Evolutionary conservation across 2,888 invertebrate genomes (phyloP), one percentile per base, ranked within the genome.

Genomic region (Cerceris ruficornis): DNA sequence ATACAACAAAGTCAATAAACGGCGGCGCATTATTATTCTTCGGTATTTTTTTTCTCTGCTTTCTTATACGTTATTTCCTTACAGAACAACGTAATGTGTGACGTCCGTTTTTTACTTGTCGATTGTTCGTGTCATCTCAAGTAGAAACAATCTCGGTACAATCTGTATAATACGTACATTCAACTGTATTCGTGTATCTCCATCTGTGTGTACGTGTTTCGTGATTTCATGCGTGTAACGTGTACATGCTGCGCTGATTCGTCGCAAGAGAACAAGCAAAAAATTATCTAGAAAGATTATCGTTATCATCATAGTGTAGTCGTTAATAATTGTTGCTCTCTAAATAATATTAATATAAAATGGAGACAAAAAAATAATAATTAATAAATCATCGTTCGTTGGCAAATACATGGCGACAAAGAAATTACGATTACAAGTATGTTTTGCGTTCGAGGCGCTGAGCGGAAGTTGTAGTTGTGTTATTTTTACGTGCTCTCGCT

Each of bases 321-420:
- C 83, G 84, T 91, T 90, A 90, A 88, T 90, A 89, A 88, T 90
- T 87, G 85, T 88, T 88, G 87, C 82, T 88, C 82, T 89, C 88
- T 91, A 90, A 90, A 90, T 89, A 90, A 89, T 89, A 89, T 87
- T 89, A 88, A 88, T 88, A 89, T 88, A 89, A 88, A 90, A 88
- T 87, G 84, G 82, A 86, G 86, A 88, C 78, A 86, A 86, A 86
- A 87, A 82, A 77, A 86, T 84, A 85, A 81, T 84, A 88, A 83
- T 85, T 81, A 85, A 86, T 82, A 85, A 87, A 87, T 88, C 88
- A 91, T 91, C 89, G 86, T 92, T 92, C 90, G 91, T 92, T 92
- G 91, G 91, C 91, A 91, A 91, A 92, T 91, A 91, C 91, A 92
- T 92, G 92, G 92, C 92, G 90, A 90, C 81, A 90, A 91, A 88